Evolutionary conservation across 2,888 invertebrate species (phyloP), one percentile per base, ranked within the genome.

Genomic region (Pantelozetes paolii): DNA sequence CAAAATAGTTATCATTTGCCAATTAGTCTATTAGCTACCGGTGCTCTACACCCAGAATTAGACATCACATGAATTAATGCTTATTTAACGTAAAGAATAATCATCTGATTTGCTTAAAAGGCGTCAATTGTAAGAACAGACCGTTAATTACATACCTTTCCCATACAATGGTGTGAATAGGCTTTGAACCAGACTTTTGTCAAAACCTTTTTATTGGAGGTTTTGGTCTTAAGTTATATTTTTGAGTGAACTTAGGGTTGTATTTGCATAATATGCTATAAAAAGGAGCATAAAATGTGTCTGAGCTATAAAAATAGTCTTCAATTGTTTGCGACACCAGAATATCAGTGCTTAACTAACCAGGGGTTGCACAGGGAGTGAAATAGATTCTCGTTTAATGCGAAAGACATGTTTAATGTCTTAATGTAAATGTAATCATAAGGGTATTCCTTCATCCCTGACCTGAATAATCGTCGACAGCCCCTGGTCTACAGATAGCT

Each of bases 31-130:
- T 20, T 57, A 13, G 28, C 20, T 11, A 11, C 26, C 54, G 23
- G 11, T 54, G 23, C 23, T 54, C 9, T 20, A 23, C 13, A 23
- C 9, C 6, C 20, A 50, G 54, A 15, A 20, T 23, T 23, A 6
- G 11, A 18, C 42, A 67, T 3, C 36, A 67, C 67, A 67, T 67
- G 42, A 32, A 67, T 67, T 67, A 42, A n/a, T 9, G 40, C 36
- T 67, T 18, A 67, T 67, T 67, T 67, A 20, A 67, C 36, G 40
- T 42, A 42, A 23, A 42, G 67, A 67, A 57, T 62, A 32, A 62
- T 11, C 3, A 5, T 6, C 23, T 23, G 11, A 67, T 67, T 40
- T 18, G 15, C 0, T 42, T 23, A 36, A 67, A 67, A 67, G 67
- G 67, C 67, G 67, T 62, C 62, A 62, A 62, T 62, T 62, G 28